Evolutionary conservation across 2,888 invertebrate genomes (phyloP).

Genomic region (Isoperla grammatica): DNA sequence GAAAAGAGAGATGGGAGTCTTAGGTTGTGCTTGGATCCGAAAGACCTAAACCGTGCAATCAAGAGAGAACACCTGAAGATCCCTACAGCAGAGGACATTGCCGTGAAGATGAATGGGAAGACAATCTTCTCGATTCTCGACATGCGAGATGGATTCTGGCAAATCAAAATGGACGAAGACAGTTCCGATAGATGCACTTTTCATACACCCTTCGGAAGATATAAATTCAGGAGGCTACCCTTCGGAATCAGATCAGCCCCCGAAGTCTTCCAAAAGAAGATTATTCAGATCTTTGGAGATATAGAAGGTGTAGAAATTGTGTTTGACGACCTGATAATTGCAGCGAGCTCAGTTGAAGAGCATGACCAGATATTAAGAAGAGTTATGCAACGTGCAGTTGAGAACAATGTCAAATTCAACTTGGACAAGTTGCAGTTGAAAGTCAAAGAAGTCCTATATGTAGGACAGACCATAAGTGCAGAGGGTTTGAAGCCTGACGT

Average conservation of each 20-base stretch:
- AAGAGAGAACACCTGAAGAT: background rate
- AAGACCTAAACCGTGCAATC: background rate
- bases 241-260: slow-evolving; percentile 19
- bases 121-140: slow-evolving; percentile 19
- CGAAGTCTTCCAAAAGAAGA: slow-evolving; percentile 19
- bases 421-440: slow-evolving; percentile 10
- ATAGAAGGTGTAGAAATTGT: slow-evolving; percentile 8
- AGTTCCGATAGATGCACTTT: slow-evolving; percentile 19
- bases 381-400: slow-evolving; percentile 18
- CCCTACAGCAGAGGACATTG: slow-evolving; percentile 21
- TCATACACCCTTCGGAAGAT: slow-evolving; percentile 21
- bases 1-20: background rate
- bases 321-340: slow-evolving; percentile 24
- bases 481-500: background rate
- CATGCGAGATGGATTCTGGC: slow-evolving; percentile 19
- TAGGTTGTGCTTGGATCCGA: background rate
- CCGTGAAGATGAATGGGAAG: background rate
- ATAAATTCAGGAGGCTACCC: slow-evolving; percentile 18
- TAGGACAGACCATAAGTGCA: slow-evolving; percentile 6
- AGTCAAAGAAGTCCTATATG: slow-evolving; percentile 11
- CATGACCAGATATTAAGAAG: slow-evolving; percentile 9
- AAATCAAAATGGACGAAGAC: slow-evolving; percentile 14
- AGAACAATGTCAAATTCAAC: slow-evolving; percentile 18
- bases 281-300: slow-evolving; percentile 19
- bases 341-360: slow-evolving; percentile 6